Base-by-base conservation (phyloP, 1,140 invertebrate species). In the Heliconius hermathena region DNA sequence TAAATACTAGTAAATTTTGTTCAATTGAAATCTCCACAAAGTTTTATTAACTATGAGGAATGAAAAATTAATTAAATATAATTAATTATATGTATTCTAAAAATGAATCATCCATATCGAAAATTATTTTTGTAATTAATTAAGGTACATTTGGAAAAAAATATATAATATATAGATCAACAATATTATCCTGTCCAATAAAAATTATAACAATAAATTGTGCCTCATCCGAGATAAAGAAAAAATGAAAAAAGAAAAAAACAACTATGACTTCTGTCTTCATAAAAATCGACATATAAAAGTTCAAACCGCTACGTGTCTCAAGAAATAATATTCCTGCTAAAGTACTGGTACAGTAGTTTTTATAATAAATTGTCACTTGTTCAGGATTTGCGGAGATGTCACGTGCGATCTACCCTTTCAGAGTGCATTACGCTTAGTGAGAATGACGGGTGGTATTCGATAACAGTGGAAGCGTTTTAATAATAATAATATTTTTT, bases 321-420 rank as follows among this genome's bases (percentile, higher is more conserved):
- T 41, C 71, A 8, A 70, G 57, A 72, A 73, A 78, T 80, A 77
- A 76, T 76, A 76, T 80, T 66, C 57, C 22, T 2, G 8, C 20
- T 29, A 54, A 79, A 76, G 77, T 78, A 52, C 49, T 52, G 49
- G 49, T 52, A 60, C 49, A n/a, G 38, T 16, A 70, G 71, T 80
- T 84, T 82, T 79, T 82, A 74, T 79, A 77, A 83, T 81, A 82
- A 82, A 85, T 81, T 74, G 78, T 75, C 78, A 79, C 77, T 82
- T 79, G 79, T 80, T 76, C 76, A 71, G 81, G 82, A 84, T 84
- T 86, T 78, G 85, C 73, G 72, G 76, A 57, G 70, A 80, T 81
- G 82, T 84, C 87, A 87, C 87, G 87, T 78, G 82, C 78, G 80
- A 83, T 81, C 79, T 78, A 85, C 87, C 85, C 88, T 89, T 87